A percentile compares a stretch with the other conserved stretches of the same genome.
These are phyloP conservation scores for Ennomos fuscantarius DNA, from an alignment of 2,888 invertebrate genomes.

Conservation along the genomic window DNA sequence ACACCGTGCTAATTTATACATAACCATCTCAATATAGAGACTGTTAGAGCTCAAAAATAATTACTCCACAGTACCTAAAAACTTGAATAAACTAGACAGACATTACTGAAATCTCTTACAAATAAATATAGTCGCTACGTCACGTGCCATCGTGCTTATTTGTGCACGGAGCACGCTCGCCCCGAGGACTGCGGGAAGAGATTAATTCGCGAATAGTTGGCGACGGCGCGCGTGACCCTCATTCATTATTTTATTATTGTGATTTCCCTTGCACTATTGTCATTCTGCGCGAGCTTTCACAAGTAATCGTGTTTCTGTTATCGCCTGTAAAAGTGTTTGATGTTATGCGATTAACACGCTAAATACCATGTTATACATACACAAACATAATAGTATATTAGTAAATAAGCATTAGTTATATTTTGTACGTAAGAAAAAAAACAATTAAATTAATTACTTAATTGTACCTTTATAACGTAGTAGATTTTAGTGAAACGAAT, in stretches of 20 bases:
- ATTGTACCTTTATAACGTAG: too few relatives aligned
- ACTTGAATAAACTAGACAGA: too few relatives aligned
- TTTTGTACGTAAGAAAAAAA: too few relatives aligned
- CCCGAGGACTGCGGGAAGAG: conserved; percentile 30
- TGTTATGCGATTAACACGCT: too few relatives aligned
- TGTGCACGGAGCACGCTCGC: conserved; percentile 25
- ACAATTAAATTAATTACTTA: too few relatives aligned
- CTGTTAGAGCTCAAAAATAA: too few relatives aligned
- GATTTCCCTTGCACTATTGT: conserved; percentile 19
- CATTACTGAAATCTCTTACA: neutral
- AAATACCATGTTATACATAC: too few relatives aligned
- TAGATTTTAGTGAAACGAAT: too few relatives aligned
- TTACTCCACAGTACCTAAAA: too few relatives aligned
- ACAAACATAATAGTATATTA: too few relatives aligned
- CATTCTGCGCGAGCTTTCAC: neutral
- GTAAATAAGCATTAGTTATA: too few relatives aligned
- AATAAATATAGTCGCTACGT: conserved; percentile 21
- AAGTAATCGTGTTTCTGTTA: conserved; percentile 5
- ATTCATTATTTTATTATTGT: conserved; percentile 37
- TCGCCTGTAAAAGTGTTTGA: neutral
- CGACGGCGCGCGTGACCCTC: conserved; percentile 40
- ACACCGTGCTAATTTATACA: conserved; percentile 16
- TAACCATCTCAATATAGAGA: too few relatives aligned
- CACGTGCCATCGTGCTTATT: conserved; percentile 25
- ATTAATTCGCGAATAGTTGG: conserved; percentile 47